Conservation (phyloP, 2,113 vertebrate species). For the Callospermophilus lateralis region DNA sequence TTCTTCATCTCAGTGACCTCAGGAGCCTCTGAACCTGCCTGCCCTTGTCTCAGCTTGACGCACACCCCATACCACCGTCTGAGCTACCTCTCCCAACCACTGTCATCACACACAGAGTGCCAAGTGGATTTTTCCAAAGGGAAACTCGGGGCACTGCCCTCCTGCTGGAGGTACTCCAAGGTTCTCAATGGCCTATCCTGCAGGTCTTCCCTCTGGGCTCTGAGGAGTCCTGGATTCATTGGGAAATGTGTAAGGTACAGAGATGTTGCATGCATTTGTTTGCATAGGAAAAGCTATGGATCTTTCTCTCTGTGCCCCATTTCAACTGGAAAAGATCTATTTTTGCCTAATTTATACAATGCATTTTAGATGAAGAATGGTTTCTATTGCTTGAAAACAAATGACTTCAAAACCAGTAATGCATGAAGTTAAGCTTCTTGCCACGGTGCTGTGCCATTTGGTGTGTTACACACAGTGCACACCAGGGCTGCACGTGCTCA, state of each 20-base stretch:
- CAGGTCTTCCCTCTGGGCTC: neutral
- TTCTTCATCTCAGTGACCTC: neutral
- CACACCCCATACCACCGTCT: fast-evolving
- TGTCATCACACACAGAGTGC: too few relatives aligned
- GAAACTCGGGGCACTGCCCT: neutral
- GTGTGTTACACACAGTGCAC: neutral
- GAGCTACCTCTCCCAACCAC: fast-evolving
- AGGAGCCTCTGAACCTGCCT: neutral
- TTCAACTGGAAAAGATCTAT: neutral
- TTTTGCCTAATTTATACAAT: neutral
- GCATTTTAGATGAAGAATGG: neutral
- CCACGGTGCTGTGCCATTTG: neutral
- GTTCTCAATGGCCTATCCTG: fast-evolving
- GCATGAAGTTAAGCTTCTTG: neutral
- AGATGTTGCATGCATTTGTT: fast-evolving
- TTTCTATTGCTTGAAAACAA: neutral
- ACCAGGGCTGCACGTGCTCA: fast-evolving
- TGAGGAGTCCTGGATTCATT: neutral
- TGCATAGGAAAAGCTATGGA: neutral
- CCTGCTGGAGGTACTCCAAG: fast-evolving
- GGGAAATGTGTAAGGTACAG: fast-evolving
- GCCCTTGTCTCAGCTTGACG: too few relatives aligned
- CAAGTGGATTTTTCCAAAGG: neutral
- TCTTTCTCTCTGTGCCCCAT: neutral
- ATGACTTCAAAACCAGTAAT: neutral